Percentiles rank a stretch among this genome's conserved stretches.
These are phyloP conservation scores for Berghia stephanieae DNA, from an alignment of 1,140 invertebrate genomes.

Conservation along the genomic window DNA sequence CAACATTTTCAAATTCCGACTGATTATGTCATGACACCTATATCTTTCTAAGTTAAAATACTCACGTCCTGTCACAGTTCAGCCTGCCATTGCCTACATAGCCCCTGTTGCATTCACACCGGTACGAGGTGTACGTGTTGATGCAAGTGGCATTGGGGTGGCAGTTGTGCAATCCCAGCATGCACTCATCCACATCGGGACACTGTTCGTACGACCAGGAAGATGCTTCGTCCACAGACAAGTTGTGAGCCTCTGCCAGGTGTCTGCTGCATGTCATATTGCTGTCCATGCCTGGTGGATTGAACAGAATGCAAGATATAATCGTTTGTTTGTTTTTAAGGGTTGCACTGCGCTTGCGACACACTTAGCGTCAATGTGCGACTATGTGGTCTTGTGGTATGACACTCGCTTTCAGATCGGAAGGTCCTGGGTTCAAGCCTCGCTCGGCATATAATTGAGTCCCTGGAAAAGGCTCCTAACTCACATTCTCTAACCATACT, in stretches of 20 bases:
- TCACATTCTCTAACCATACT: no score
- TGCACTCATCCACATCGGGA: constrained; percentile 94
- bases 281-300: constrained; percentile 40
- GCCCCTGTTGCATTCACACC: constrained; percentile 81
- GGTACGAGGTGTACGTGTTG: constrained; percentile 90
- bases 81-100: constrained; percentile 86
- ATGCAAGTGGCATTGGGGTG: constrained; percentile 89
- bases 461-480: no score
- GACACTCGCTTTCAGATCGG: no score
- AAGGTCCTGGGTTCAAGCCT: no score
- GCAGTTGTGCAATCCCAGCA: constrained; percentile 85
- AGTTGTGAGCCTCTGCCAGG: constrained; percentile 37
- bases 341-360: background rate
- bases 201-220: constrained; percentile 90
- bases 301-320: background rate
- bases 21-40: background rate
- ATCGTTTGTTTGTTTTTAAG: no score
- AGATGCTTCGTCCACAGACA: constrained; percentile 66
- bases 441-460: no score
- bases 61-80: constrained; percentile 81
- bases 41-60: constrained; percentile 21
- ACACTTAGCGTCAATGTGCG: background rate
- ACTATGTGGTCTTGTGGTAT: no score
- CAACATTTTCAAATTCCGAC: no score
- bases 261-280: constrained; percentile 43